Percentiles rank a stretch among this genome's conserved stretches.
These are phyloP conservation scores for Neotragus moschatus DNA, from an alignment of 2,113 vertebrate genomes.

Conservation along the genomic window DNA sequence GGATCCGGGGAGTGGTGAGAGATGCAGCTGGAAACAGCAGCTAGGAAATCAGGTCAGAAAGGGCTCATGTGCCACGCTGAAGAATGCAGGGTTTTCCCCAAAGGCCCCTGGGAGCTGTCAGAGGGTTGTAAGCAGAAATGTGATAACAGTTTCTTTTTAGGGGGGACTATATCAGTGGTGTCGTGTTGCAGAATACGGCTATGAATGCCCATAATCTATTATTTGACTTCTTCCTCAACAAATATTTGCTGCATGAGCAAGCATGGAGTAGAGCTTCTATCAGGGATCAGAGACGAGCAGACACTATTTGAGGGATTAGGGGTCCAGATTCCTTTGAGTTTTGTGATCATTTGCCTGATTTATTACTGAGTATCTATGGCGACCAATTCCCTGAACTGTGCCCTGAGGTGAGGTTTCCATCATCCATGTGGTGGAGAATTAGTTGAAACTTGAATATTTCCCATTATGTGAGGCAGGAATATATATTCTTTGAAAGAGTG, in stretches of 20 bases:
- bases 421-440: background rate
- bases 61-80: fast-evolving
- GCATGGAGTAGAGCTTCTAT: background rate
- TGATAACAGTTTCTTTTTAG: background rate
- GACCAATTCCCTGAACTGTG: background rate
- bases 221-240: background rate
- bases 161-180: background rate
- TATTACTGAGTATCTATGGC: background rate
- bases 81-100: background rate
- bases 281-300: background rate
- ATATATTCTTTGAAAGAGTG: background rate
- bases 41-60: background rate
- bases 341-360: background rate
- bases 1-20: background rate
- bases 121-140: background rate
- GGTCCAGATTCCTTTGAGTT: background rate
- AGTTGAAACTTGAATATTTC: background rate
- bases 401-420: background rate
- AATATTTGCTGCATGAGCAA: background rate
- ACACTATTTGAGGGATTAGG: background rate
- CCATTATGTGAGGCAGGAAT: background rate
- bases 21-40: background rate
- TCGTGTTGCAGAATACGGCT: background rate
- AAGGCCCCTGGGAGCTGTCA: background rate
- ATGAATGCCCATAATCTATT: background rate